Conservation (phyloP, 2,888 invertebrate genomes). For the Barypeithes pellucidus region DNA sequence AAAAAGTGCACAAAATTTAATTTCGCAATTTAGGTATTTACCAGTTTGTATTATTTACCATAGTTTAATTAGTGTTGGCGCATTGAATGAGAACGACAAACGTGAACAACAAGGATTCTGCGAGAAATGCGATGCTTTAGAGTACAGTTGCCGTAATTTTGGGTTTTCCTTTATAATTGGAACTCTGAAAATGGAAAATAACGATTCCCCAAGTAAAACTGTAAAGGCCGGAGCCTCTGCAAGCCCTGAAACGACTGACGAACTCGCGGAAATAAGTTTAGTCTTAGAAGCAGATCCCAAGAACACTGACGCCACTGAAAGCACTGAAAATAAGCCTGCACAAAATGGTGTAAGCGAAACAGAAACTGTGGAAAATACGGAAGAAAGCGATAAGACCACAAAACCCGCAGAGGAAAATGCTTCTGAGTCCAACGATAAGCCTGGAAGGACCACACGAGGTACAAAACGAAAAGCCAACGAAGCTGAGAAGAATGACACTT, state of each 20-base stretch:
- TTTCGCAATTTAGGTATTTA: conserved; percentile 13
- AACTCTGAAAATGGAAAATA: conserved; percentile 34
- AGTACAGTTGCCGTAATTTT: conserved; percentile 19
- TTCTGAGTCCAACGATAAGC: conserved; percentile 16
- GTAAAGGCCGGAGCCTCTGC: neutral
- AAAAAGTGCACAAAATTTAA: conserved; percentile 14
- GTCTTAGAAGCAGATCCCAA: conserved; percentile 21
- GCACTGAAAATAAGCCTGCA: conserved; percentile 6
- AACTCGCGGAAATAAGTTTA: conserved; percentile 20
- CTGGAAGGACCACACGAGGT: conserved; percentile 21
- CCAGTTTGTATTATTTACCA: neutral
- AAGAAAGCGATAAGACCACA: conserved; percentile 17
- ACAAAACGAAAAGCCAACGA: conserved; percentile 39
- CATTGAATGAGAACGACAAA: conserved; percentile 16
- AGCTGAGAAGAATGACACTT: conserved; percentile 31
- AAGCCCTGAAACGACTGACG: conserved; percentile 4
- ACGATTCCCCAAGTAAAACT: conserved; percentile 5
- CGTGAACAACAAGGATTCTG: conserved; percentile 27
- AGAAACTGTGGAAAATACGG: neutral
- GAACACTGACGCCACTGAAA: conserved; percentile 32
- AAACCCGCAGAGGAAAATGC: conserved; percentile 11
- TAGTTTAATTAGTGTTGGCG: conserved; percentile 10
- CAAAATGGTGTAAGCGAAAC: conserved; percentile 30
- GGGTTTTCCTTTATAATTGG: neutral
- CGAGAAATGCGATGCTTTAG: conserved; percentile 29